A percentile compares a stretch with the other conserved stretches of the same genome.
Conservation (phyloP, 2,888 invertebrate genomes). For the Megaustenia siamemsis region DNA sequence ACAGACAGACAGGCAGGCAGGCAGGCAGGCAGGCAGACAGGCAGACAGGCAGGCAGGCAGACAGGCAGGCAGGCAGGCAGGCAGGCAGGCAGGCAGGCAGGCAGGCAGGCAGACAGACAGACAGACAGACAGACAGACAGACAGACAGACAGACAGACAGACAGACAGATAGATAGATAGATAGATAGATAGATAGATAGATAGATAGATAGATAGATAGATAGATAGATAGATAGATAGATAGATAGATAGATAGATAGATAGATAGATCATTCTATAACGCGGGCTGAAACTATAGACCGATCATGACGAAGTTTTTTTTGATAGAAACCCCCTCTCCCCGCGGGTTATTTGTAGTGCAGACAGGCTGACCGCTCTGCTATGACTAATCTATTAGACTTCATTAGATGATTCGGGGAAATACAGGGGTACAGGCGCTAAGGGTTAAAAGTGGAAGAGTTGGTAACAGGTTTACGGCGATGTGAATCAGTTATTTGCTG, state of each 20-base stretch:
- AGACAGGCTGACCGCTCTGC: background rate
- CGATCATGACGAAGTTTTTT: too few relatives aligned
- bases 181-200: slow-evolving; percentile 16
- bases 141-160: slow-evolving; percentile 25
- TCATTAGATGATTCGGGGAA: background rate
- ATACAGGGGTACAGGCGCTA: background rate
- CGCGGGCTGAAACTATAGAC: too few relatives aligned
- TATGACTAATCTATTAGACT: slow-evolving; percentile 18
- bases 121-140: slow-evolving; percentile 26
- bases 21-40: slow-evolving; percentile 22
- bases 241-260: slow-evolving; percentile 23
- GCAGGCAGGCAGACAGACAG: background rate
- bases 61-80: slow-evolving; percentile 21
- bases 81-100: background rate
- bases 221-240: slow-evolving; percentile 16
- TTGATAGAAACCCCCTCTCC: background rate
- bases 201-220: slow-evolving; percentile 4
- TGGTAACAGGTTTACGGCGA: background rate
- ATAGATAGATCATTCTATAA: too few relatives aligned
- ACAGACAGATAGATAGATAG: slow-evolving; percentile 38
- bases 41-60: slow-evolving; percentile 21
- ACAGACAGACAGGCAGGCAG: slow-evolving; percentile 17
- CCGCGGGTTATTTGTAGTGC: background rate
- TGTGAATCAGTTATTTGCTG: background rate
- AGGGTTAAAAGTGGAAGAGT: background rate